phyloP scores from a whole-genome alignment of 2,113 vertebrate species.

The Myrmecophaga tridactyla region DNA sequence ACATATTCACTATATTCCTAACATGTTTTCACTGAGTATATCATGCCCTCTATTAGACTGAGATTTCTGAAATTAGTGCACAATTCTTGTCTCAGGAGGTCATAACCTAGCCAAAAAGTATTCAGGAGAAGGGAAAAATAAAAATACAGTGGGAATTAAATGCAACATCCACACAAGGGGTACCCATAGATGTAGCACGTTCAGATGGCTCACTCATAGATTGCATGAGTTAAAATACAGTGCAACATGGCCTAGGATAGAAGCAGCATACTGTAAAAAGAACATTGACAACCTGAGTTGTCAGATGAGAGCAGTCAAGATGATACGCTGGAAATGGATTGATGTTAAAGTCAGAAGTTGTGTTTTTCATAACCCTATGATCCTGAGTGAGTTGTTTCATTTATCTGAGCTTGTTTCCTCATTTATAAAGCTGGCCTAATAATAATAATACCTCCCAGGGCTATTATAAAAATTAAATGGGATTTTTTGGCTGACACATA shows the following conservation, averaged over 20 bases:
- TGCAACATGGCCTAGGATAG: neutral
- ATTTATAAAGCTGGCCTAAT: neutral
- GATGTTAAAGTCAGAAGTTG: neutral
- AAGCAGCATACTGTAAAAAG: accelerated
- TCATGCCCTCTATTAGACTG: neutral
- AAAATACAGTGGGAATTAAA: accelerated
- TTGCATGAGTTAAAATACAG: neutral
- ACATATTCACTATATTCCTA: accelerated
- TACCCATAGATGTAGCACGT: accelerated
- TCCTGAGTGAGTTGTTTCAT: neutral
- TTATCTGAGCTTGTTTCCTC: neutral
- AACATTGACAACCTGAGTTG: neutral
- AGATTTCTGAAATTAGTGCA: neutral
- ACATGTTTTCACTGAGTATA: accelerated
- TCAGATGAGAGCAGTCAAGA: neutral
- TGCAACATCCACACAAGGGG: neutral
- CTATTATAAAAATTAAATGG: no score
- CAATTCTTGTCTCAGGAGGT: neutral
- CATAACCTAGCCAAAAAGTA: neutral
- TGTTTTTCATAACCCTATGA: neutral
- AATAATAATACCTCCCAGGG: no score
- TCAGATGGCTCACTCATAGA: neutral
- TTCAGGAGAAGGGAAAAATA: neutral
- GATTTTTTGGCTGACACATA: no score
- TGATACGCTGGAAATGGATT: neutral